These are phyloP conservation scores for Chlorodrepanis virens DNA, from an alignment of 2,113 vertebrate genomes.

Conservation along the genomic window DNA sequence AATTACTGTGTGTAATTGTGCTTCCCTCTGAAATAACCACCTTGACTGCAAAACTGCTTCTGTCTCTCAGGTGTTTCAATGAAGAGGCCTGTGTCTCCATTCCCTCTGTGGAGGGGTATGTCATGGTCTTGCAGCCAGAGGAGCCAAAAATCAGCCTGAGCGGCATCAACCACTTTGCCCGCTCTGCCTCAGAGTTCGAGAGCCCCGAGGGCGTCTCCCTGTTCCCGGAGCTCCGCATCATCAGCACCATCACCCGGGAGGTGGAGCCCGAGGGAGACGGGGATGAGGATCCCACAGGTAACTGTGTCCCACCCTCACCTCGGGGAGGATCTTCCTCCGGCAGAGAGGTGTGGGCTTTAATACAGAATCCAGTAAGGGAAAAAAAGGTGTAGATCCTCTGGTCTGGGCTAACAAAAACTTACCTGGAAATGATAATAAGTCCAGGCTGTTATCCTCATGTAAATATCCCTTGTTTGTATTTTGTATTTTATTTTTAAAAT, in stretches of 20 bases:
- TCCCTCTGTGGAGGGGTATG: constrained; percentile 85
- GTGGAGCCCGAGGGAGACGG: constrained; percentile 86
- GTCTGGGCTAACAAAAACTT: not conserved
- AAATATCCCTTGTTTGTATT: not conserved
- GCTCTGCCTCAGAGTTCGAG: constrained; percentile 93
- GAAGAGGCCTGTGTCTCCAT: constrained; percentile 85
- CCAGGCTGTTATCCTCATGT: not conserved
- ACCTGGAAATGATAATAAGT: not conserved
- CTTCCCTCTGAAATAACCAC: not conserved
- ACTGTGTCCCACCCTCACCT: not conserved
- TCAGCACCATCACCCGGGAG: constrained; percentile 95
- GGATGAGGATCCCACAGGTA: constrained; percentile 92
- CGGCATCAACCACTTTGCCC: constrained; percentile 94
- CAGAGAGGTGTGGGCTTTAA: fast-evolving
- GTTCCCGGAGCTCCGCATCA: constrained; percentile 93
- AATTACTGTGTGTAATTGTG: not conserved
- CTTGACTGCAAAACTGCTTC: not conserved
- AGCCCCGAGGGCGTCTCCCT: constrained; percentile 86
- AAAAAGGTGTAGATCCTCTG: not conserved
- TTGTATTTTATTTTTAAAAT: not conserved
- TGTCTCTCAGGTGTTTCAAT: constrained; percentile 80
- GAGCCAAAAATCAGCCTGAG: constrained; percentile 97
- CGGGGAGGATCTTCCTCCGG: not conserved
- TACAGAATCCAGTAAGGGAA: not conserved
- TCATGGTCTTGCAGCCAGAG: constrained; percentile 95